These are phyloP conservation scores for Lasiurus cinereus DNA, from an alignment of 2,113 vertebrate species.

Conservation along the genomic window DNA sequence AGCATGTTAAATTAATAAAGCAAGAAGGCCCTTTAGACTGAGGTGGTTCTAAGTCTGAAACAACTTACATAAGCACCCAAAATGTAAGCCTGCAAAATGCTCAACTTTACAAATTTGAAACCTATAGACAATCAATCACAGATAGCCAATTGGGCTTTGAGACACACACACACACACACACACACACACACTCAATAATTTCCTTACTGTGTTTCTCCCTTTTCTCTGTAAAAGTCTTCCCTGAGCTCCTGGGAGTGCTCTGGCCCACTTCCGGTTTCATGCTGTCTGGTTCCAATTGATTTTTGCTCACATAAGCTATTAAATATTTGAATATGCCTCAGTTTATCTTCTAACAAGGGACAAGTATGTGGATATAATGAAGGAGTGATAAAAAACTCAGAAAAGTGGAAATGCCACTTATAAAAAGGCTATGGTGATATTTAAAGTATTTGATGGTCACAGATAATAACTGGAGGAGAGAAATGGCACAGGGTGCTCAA, in stretches of 20 bases:
- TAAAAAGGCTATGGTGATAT: background rate
- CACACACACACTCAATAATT: accelerated
- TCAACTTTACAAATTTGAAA: background rate
- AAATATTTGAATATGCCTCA: background rate
- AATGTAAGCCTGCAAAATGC: background rate
- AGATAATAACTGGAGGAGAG: background rate
- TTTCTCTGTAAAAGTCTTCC: background rate
- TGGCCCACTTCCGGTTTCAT: background rate
- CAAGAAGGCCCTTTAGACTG: background rate
- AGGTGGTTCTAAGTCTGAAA: background rate
- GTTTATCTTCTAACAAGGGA: background rate
- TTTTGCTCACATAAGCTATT: background rate
- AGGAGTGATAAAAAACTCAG: background rate
- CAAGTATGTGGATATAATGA: background rate
- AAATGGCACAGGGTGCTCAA: background rate
- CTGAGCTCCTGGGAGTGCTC: background rate
- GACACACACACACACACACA: accelerated
- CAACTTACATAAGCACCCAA: background rate
- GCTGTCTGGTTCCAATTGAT: background rate
- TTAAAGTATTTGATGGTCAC: background rate
- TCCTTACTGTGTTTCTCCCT: background rate
- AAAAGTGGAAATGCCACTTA: background rate
- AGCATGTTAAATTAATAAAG: background rate
- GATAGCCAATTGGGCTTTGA: background rate
- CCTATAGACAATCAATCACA: background rate